These are phyloP conservation scores for Carollia perspicillata DNA, from an alignment of 2,113 vertebrate species.

Conservation along the genomic window DNA sequence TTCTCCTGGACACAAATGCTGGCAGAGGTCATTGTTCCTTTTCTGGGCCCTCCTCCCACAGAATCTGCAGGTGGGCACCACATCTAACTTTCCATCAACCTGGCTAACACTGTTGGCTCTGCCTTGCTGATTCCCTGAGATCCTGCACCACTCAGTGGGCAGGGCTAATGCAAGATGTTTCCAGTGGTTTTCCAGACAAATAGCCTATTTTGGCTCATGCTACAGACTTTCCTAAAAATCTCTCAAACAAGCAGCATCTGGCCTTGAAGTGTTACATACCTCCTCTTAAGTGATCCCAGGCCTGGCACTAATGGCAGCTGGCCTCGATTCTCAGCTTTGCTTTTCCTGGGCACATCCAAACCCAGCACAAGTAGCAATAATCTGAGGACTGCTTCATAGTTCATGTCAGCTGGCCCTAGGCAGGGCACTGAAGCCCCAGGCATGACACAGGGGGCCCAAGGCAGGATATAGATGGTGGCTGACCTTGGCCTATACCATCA, in stretches of 20 bases:
- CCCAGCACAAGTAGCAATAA: neutral
- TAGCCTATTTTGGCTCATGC: neutral
- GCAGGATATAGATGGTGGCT: neutral
- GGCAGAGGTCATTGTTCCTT: neutral
- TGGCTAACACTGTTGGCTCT: neutral
- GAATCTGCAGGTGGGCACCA: neutral
- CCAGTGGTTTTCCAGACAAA: neutral
- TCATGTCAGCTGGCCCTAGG: neutral
- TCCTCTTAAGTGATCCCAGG: neutral
- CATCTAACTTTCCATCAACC: neutral
- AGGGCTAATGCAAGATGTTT: neutral
- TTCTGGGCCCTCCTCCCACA: neutral
- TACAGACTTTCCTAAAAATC: neutral
- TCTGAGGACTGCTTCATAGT: neutral
- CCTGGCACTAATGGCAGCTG: neutral
- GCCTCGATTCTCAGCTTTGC: neutral
- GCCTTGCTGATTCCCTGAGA: neutral
- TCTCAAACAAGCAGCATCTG: neutral
- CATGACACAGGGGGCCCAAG: neutral
- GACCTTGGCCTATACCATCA: neutral
- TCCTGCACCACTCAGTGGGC: neutral
- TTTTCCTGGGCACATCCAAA: neutral
- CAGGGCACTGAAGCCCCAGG: too few relatives aligned
- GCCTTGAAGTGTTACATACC: neutral
- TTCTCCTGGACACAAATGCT: neutral